phyloP scores from a whole-genome alignment of 2,888 invertebrate genomes.

The Mythimna ferrago region DNA sequence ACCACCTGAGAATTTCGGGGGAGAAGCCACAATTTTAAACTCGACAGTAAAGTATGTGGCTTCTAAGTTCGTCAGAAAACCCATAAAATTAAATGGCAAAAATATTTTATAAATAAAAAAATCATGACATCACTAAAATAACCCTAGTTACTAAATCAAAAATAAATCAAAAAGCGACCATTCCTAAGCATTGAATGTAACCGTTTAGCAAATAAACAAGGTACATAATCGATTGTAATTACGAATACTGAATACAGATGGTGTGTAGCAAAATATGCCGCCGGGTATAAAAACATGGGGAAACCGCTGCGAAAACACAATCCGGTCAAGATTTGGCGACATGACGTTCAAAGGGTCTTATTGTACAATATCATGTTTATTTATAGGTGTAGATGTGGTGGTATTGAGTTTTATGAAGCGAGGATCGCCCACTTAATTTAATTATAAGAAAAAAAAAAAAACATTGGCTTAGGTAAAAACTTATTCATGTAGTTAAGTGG shows the following conservation, averaged over 20 bases:
- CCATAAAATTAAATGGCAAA: background rate
- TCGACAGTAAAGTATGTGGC: slow-evolving; percentile 13
- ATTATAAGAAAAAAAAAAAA: background rate
- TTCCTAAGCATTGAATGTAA: slow-evolving; percentile 24
- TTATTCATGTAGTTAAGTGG: background rate
- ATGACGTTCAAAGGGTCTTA: slow-evolving; percentile 62
- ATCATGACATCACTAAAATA: slow-evolving; percentile 23
- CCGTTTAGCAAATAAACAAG: slow-evolving; percentile 61
- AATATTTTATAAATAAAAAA: background rate
- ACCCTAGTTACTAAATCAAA: slow-evolving; percentile 8
- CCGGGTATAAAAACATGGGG: slow-evolving; percentile 79
- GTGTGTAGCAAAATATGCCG: slow-evolving; percentile 78
- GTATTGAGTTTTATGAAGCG: slow-evolving; percentile 13
- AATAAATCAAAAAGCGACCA: slow-evolving; percentile 28
- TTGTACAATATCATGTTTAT: slow-evolving; percentile 48
- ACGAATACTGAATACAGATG: slow-evolving; percentile 72
- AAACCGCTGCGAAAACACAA: slow-evolving; percentile 75
- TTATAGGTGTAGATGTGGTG: slow-evolving; percentile 4
- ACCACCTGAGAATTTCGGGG: slow-evolving; percentile 52
- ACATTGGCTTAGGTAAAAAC: background rate
- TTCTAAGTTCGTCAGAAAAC: slow-evolving; percentile 12
- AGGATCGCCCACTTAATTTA: background rate
- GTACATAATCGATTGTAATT: slow-evolving; percentile 78
- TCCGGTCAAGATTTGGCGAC: slow-evolving; percentile 72
- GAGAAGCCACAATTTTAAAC: slow-evolving; percentile 47